Evolutionary conservation across 2,888 invertebrate species (phyloP).

Genomic region (Acheta domesticus): DNA sequence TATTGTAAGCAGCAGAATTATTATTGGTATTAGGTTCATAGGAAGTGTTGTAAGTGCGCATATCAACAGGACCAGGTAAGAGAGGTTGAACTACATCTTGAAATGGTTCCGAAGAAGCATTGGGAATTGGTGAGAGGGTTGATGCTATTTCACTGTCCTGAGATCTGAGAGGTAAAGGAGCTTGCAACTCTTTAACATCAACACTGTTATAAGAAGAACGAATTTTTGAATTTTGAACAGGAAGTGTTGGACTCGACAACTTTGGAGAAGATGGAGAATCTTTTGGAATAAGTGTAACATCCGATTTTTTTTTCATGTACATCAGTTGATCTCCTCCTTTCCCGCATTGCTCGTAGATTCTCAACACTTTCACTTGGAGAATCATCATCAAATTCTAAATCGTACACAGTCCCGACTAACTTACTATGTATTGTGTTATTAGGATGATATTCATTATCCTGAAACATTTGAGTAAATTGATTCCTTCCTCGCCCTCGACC

Average conservation of each 20-base stretch:
- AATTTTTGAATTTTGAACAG: slow-evolving; percentile 44
- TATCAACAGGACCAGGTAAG: slow-evolving; percentile 82
- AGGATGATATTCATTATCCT: slow-evolving; percentile 39
- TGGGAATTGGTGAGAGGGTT: slow-evolving; percentile 29
- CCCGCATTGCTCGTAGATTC: slow-evolving; percentile 74
- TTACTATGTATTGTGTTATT: slow-evolving; percentile 68
- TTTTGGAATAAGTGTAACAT: slow-evolving; percentile 48
- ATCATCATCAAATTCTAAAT: slow-evolving; percentile 78
- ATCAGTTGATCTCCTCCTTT: slow-evolving; percentile 72
- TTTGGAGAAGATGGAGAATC: slow-evolving; percentile 59
- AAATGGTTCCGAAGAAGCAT: slow-evolving; percentile 37
- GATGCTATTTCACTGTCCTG: slow-evolving; percentile 27
- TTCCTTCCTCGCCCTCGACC: slow-evolving; percentile 49
- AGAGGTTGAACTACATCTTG: slow-evolving; percentile 47
- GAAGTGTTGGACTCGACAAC: slow-evolving; percentile 53
- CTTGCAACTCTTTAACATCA: slow-evolving; percentile 49
- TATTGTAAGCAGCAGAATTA: slow-evolving; percentile 56
- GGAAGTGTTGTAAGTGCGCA: slow-evolving; percentile 75
- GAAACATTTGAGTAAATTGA: slow-evolving; percentile 41
- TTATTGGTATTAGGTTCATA: slow-evolving; percentile 56
- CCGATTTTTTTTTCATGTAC: slow-evolving; percentile 57
- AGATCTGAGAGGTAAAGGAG: slow-evolving; percentile 47
- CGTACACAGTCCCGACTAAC: slow-evolving; percentile 82
- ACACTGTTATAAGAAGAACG: slow-evolving; percentile 45
- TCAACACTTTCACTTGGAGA: slow-evolving; percentile 58